These are phyloP conservation scores for Toxotes chatareus DNA, from an alignment of 2,113 vertebrate genomes.

Conservation along the genomic window DNA sequence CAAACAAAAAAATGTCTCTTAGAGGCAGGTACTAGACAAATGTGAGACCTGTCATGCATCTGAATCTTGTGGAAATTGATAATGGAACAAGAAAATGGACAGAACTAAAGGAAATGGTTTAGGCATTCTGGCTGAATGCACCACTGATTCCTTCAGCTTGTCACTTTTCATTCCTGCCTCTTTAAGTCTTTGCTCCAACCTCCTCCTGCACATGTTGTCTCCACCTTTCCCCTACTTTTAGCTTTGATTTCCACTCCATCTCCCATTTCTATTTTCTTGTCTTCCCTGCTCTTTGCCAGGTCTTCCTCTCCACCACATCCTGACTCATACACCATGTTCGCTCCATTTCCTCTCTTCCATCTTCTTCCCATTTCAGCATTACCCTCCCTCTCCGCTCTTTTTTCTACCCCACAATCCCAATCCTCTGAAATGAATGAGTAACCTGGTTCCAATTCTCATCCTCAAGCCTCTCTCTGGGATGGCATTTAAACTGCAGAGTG, in stretches of 20 bases:
- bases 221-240: neutral
- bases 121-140: neutral
- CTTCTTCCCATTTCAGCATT: conserved; percentile 40
- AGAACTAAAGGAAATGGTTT: neutral
- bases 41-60: fast-evolving
- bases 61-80: neutral
- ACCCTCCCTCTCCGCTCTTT: neutral
- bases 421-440: conserved; percentile 47
- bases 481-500: conserved; percentile 30
- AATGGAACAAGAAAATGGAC: neutral
- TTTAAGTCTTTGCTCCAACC: neutral
- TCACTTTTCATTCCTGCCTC: conserved; percentile 22
- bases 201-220: neutral
- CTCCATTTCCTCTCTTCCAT: conserved; percentile 40
- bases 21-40: neutral
- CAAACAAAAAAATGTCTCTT: neutral
- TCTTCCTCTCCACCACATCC: conserved; percentile 21
- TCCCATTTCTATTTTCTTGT: conserved; percentile 34
- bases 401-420: conserved; percentile 4
- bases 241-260: conserved; percentile 45
- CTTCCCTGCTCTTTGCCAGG: conserved; percentile 3
- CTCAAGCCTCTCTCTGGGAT: conserved; percentile 20
- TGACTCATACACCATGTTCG: conserved; percentile 8
- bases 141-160: conserved; percentile 24
- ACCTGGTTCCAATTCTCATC: conserved; percentile 43